Evolutionary conservation across 2,113 vertebrate genomes (phyloP).

Genomic region (Nicator chloris): DNA sequence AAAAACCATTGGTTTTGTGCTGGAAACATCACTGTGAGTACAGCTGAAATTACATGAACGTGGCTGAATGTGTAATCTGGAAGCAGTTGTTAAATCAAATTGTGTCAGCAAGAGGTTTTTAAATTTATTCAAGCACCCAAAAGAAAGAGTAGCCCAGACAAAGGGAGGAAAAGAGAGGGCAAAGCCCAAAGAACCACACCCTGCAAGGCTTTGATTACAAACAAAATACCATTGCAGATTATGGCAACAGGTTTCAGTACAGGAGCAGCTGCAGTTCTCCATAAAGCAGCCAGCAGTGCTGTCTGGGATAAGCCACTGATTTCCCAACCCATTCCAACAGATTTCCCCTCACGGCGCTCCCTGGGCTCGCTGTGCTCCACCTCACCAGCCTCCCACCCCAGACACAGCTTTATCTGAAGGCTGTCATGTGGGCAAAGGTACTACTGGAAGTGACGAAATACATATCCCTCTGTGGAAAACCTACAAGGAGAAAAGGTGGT

Average conservation of each 20-base stretch:
- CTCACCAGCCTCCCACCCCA: not conserved
- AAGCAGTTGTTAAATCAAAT: not conserved
- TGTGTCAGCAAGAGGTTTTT: not conserved
- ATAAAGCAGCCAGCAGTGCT: not conserved
- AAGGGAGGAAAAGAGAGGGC: not conserved
- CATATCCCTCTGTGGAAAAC: not conserved
- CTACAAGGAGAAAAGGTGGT: not conserved
- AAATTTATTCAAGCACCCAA: not conserved
- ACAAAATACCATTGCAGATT: not conserved
- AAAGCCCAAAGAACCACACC: not conserved
- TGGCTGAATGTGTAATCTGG: not conserved
- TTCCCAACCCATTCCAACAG: not conserved
- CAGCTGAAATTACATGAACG: not conserved
- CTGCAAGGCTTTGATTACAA: not conserved
- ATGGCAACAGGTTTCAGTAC: not conserved
- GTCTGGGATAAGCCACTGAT: not conserved
- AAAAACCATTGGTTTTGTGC: not conserved
- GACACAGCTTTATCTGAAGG: not conserved
- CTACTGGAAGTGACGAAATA: not conserved
- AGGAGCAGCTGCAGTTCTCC: not conserved
- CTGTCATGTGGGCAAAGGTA: not conserved
- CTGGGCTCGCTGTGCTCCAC: not conserved
- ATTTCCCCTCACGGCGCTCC: not conserved
- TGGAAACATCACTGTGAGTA: not conserved
- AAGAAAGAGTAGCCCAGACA: not conserved